These are phyloP conservation scores for Arvicanthis niloticus DNA, from an alignment of 2,113 vertebrate species.

Conservation along the genomic window DNA sequence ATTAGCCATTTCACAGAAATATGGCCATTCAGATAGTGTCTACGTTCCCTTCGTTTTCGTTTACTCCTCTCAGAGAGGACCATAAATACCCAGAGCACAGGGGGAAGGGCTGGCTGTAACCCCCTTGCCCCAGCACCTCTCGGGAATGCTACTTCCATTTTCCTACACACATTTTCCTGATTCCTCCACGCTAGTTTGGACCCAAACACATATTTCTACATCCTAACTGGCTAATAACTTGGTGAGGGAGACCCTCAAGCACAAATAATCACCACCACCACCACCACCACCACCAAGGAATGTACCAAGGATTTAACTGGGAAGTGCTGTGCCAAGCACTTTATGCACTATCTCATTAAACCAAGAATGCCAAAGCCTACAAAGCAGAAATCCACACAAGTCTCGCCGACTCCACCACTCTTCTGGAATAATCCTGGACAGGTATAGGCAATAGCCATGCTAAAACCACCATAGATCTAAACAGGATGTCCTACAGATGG, in stretches of 20 bases:
- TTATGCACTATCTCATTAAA: neutral
- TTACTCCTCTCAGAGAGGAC: neutral
- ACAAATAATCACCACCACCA: neutral
- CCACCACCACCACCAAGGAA: neutral
- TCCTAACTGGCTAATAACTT: neutral
- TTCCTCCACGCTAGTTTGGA: neutral
- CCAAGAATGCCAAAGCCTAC: neutral
- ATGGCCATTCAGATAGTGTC: neutral
- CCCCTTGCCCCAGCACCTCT: neutral
- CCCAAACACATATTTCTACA: neutral
- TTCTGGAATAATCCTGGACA: neutral
- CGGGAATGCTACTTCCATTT: neutral
- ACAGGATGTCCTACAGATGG: neutral
- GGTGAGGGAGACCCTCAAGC: neutral
- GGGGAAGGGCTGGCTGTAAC: neutral
- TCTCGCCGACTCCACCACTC: neutral
- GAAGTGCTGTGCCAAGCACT: neutral
- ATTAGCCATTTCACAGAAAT: neutral
- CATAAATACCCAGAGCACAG: neutral
- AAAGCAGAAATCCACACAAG: no score
- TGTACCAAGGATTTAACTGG: neutral
- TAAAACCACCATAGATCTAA: neutral
- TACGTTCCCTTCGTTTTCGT: neutral
- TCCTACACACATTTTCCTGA: neutral
- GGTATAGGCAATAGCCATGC: fast-evolving